phyloP scores from a whole-genome alignment of 2,113 vertebrate species.

The Centropristis striata region DNA sequence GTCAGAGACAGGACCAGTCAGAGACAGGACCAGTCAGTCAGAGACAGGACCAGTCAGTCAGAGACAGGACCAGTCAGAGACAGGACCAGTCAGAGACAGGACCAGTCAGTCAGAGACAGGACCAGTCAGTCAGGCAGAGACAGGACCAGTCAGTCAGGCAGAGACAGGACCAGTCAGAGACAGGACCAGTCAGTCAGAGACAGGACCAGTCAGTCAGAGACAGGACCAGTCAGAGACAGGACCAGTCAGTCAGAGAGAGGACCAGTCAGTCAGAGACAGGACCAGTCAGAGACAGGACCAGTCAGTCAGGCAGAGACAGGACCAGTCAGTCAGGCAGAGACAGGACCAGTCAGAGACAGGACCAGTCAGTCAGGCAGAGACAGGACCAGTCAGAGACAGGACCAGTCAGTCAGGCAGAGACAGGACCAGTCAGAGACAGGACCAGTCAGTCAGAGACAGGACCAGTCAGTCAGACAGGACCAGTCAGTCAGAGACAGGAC shows the following conservation, averaged over 20 bases:
- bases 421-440: too few relatives aligned
- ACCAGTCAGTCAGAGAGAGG: background rate
- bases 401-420: background rate
- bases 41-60: background rate
- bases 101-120: slow-evolving; percentile 93
- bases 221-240: too few relatives aligned
- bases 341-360: too few relatives aligned
- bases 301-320: too few relatives aligned
- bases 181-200: background rate
- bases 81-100: slow-evolving; percentile 84
- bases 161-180: too few relatives aligned
- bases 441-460: background rate
- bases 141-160: background rate
- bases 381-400: too few relatives aligned
- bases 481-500: background rate
- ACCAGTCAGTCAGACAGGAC: too few relatives aligned
- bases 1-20: too few relatives aligned
- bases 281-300: slow-evolving; percentile 90
- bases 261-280: background rate
- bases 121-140: background rate
- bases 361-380: background rate
- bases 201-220: too few relatives aligned
- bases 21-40: background rate
- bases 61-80: background rate
- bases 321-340: background rate